phyloP scores from a whole-genome alignment of 2,113 vertebrate genomes.

The Tyto alba region DNA sequence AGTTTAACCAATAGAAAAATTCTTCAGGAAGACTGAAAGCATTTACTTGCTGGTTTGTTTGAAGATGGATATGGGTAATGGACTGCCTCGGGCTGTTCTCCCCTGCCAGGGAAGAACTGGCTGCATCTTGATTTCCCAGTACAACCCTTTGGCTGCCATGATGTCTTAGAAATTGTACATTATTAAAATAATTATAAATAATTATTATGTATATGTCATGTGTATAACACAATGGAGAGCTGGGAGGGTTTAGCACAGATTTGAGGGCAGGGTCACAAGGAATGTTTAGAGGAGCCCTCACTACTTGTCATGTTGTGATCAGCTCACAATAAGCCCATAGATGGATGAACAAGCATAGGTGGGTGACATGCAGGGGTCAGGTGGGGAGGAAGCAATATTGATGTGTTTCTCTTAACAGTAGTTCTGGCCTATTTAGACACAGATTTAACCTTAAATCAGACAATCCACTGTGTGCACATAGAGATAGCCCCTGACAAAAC shows the following conservation, averaged over 20 bases:
- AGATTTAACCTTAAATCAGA: not conserved
- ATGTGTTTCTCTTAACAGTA: not conserved
- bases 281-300: not conserved
- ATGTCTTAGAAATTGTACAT: not conserved
- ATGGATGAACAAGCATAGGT: too few species aligned
- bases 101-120: not conserved
- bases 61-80: not conserved
- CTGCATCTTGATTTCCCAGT: not conserved
- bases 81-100: not conserved
- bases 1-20: not conserved
- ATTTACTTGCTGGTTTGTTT: not conserved
- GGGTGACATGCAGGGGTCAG: not conserved
- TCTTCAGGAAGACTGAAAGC: not conserved
- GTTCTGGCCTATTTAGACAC: not conserved
- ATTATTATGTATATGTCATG: accelerated
- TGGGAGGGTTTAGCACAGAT: not conserved
- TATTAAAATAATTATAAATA: not conserved
- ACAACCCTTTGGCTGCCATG: not conserved
- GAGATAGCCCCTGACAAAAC: not conserved
- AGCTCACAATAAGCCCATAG: not conserved
- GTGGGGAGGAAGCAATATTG: not conserved
- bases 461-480: not conserved
- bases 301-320: not conserved
- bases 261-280: not conserved
- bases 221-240: not conserved